These are phyloP conservation scores for Athetis lepigone DNA, from an alignment of 2,888 invertebrate species.

Conservation along the genomic window DNA sequence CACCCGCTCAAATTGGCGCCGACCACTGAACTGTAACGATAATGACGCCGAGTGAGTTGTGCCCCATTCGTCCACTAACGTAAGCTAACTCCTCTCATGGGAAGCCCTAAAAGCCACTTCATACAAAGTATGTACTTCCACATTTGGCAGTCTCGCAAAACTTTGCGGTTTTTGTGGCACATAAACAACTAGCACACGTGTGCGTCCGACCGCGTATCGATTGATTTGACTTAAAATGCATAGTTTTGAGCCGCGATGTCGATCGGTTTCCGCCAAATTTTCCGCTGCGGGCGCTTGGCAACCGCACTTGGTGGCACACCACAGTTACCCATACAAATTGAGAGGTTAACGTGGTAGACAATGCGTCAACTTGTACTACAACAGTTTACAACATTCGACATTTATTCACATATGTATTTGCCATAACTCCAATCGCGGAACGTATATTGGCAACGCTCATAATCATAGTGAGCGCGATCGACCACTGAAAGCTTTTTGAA, in stretches of 20 bases:
- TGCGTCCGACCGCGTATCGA: constrained; percentile 85
- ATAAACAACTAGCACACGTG: constrained; percentile 88
- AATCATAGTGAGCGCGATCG: constrained; percentile 83
- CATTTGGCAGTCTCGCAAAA: constrained; percentile 88
- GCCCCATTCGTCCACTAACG: constrained; percentile 81
- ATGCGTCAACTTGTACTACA: constrained; percentile 63
- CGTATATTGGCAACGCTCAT: constrained; percentile 80
- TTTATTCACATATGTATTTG: constrained; percentile 65
- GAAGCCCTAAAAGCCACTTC: constrained; percentile 85
- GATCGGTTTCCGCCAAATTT: constrained; percentile 86
- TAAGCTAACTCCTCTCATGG: constrained; percentile 85
- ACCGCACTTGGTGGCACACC: constrained; percentile 79
- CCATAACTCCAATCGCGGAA: constrained; percentile 74
- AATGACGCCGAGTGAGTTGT: constrained; percentile 82
- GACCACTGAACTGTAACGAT: constrained; percentile 85
- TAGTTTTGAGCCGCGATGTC: constrained; percentile 84
- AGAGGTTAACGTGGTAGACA: constrained; percentile 70
- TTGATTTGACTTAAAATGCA: constrained; percentile 88
- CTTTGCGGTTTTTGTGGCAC: constrained; percentile 87
- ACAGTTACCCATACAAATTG: constrained; percentile 77
- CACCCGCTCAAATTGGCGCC: constrained; percentile 83
- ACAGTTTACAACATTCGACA: constrained; percentile 62
- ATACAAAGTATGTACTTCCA: constrained; percentile 76
- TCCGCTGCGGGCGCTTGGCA: constrained; percentile 85
- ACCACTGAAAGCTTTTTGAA: constrained; percentile 89